These are phyloP conservation scores for Flexamia atlantica DNA, from an alignment of 2,888 invertebrate genomes.

Conservation along the genomic window DNA sequence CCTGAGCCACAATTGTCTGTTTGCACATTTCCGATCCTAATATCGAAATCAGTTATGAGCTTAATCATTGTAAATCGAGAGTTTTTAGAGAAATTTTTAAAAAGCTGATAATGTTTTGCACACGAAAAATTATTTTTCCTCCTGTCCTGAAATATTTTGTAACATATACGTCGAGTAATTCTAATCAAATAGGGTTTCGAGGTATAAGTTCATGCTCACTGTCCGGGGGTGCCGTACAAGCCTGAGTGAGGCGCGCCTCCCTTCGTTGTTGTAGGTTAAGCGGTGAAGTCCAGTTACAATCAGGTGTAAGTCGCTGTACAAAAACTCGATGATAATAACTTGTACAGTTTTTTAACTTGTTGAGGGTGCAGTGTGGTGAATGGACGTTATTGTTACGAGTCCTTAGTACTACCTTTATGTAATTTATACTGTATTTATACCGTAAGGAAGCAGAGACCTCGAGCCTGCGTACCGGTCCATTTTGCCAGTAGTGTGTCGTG, in stretches of 20 bases:
- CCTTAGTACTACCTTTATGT: slow-evolving; percentile 45
- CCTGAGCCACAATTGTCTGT: background rate
- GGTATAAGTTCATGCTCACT: slow-evolving; percentile 4
- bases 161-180: background rate
- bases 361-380: slow-evolving; percentile 49
- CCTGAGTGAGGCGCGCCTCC: background rate
- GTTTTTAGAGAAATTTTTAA: background rate
- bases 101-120: background rate
- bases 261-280: slow-evolving; percentile 46
- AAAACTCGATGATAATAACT: slow-evolving; percentile 51
- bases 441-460: slow-evolving; percentile 39
- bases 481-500: slow-evolving; percentile 63
- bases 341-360: slow-evolving; percentile 59
- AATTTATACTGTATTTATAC: slow-evolving; percentile 58
- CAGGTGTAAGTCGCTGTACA: slow-evolving; percentile 59
- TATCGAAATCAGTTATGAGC: background rate
- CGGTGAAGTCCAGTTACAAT: slow-evolving; percentile 49
- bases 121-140: background rate
- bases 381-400: slow-evolving; percentile 46
- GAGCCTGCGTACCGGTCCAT: slow-evolving; percentile 63
- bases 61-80: background rate
- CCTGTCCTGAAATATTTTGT: background rate
- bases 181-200: slow-evolving; percentile 9
- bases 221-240: background rate
- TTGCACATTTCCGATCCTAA: background rate